A percentile compares a stretch with the other conserved stretches of the same genome.
phyloP scores from a whole-genome alignment of 1,140 invertebrate species.

The Leguminivora glycinivorella region DNA sequence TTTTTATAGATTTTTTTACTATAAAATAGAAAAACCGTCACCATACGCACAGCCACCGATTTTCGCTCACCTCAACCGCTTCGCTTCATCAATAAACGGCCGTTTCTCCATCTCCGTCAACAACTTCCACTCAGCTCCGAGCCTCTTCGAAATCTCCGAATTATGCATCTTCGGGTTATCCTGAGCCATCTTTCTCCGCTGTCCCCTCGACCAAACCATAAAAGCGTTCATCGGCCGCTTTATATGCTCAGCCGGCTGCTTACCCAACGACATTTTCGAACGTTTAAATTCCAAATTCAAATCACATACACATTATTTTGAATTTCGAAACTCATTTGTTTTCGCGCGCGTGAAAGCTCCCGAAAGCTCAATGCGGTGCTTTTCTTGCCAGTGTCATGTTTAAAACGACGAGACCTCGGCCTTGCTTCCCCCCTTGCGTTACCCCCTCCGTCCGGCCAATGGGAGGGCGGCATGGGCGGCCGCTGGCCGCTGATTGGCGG shows the following conservation, averaged over 20 bases:
- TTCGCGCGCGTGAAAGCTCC: constrained; percentile 63
- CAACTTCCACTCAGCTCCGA: constrained; percentile 95
- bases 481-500: constrained; percentile 60
- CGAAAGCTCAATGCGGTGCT: constrained; percentile 74
- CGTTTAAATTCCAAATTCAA: constrained; percentile 29
- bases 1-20: too few relatives aligned
- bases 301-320: constrained; percentile 28
- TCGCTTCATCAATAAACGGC: constrained; percentile 98
- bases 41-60: neutral
- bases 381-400: constrained; percentile 71
- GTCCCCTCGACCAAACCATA: constrained; percentile 95
- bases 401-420: constrained; percentile 45
- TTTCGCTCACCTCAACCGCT: constrained; percentile 89
- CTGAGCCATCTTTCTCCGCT: constrained; percentile 96
- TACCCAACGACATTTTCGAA: constrained; percentile 61
- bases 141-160: constrained; percentile 94
- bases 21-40: too few relatives aligned
- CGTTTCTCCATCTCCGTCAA: constrained; percentile 92
- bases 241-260: constrained; percentile 85
- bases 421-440: constrained; percentile 45
- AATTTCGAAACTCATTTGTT: constrained; percentile 30
- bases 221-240: constrained; percentile 96
- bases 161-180: constrained; percentile 99
- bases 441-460: constrained; percentile 61
- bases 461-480: constrained; percentile 61